A percentile compares a stretch with the other conserved stretches of the same genome.
These are phyloP conservation scores for Samia ricini DNA, from an alignment of 1,140 invertebrate genomes.

Conservation along the genomic window DNA sequence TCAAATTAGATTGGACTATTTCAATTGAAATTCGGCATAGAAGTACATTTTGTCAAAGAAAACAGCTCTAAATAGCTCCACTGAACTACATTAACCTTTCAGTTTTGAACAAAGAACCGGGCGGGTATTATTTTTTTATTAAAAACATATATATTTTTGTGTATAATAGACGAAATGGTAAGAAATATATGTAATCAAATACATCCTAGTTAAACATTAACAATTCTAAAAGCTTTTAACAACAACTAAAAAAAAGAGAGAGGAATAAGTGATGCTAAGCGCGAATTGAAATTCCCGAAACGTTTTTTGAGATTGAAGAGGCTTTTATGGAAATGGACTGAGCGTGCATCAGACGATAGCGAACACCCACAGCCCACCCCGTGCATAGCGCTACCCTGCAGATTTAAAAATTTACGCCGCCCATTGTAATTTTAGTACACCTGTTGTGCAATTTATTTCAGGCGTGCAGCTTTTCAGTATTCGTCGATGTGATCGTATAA, in stretches of 20 bases:
- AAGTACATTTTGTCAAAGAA: no score
- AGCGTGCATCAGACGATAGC: conserved; percentile 63
- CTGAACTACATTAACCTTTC: no score
- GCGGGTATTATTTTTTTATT: background rate
- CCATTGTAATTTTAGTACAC: conserved; percentile 62
- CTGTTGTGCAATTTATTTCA: conserved; percentile 56
- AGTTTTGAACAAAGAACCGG: no score
- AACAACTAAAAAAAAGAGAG: conserved; percentile 1
- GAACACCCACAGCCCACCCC: conserved; percentile 43
- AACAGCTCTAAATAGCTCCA: no score
- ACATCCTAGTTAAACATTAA: background rate
- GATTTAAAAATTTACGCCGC: conserved; percentile 69
- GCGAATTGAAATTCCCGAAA: conserved; percentile 72
- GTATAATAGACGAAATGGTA: background rate
- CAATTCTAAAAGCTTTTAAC: conserved; percentile 2
- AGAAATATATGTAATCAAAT: background rate
- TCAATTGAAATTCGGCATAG: no score
- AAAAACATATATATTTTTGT: background rate
- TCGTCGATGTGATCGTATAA: conserved; percentile 17
- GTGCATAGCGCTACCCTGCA: conserved; percentile 46
- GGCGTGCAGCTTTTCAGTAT: conserved; percentile 25
- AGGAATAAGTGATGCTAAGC: conserved; percentile 28
- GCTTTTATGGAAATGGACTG: conserved; percentile 75
- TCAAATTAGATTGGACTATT: no score
- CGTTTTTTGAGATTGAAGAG: conserved; percentile 75